Evolutionary conservation across 2,888 invertebrate genomes (phyloP), one percentile per base, ranked within the genome.

Genomic region (Pyrochroa serraticornis): DNA sequence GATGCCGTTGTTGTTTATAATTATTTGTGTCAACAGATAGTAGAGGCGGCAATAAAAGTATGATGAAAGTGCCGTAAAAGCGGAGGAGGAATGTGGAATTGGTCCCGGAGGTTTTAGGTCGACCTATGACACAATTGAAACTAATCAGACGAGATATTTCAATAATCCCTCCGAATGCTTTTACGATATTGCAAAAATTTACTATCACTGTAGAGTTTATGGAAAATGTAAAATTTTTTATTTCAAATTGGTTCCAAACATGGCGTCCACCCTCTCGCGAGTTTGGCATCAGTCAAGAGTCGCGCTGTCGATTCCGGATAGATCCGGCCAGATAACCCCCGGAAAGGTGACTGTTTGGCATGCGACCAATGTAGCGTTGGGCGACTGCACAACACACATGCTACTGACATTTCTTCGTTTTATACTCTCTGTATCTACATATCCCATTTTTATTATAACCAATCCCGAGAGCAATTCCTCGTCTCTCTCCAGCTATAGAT

Each of bases 391-490:
- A 71, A 69, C 76, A 74, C 77, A 77, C 73, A 77, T 77, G 76
- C 71, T 73, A 73, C 75, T 77, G 77, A 77, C 77, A 73, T 77
- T 77, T 75, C 74, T 75, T 74, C 75, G 70, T 75, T 77, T 75
- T 75, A 76, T 76, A 73, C 74, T 74, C 72, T 75, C 73, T 77
- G 77, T 77, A 77, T 77, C 76, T 76, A 77, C 75, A 76, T 77
- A 77, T 77, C 76, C 77, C 77, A 77, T 76, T 77, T 77, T 77
- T 77, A 77, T 77, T 77, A 77, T 75, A 77, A 76, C 75, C 77
- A 77, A 77, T 77, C 76, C 76, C 71, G 68, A 68, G 71, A 74
- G 76, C 73, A 71, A 66, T 67, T 67, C 67, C 64, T 67, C 73
- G 62, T 74, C 73, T 70, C 72, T 65, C 70, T 72, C 69, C 66